Conservation (phyloP, 2,888 invertebrate species). For the Teinopalpus imperialis region DNA sequence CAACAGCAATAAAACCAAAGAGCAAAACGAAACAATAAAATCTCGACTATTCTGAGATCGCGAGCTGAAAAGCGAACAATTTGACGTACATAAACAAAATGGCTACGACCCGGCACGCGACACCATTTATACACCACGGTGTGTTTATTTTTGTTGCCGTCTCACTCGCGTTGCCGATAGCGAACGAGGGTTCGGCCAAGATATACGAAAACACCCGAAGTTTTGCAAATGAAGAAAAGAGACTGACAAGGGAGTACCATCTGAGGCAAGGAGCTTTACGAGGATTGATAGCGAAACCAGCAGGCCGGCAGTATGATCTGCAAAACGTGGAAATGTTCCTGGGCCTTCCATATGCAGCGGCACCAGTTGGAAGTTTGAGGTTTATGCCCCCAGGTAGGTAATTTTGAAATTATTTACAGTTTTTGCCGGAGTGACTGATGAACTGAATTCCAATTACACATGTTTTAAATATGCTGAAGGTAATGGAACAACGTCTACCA, state of each 20-base stretch:
- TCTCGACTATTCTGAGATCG: constrained; percentile 60
- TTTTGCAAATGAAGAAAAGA: constrained; percentile 57
- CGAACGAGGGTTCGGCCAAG: constrained; percentile 60
- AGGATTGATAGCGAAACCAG: constrained; percentile 85
- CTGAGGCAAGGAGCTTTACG: constrained; percentile 86
- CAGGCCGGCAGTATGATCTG: constrained; percentile 83
- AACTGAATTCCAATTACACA: too few species aligned
- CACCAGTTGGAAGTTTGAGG: constrained; percentile 87
- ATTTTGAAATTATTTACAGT: too few species aligned
- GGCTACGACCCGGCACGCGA: constrained; percentile 71
- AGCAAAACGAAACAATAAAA: constrained; percentile 65
- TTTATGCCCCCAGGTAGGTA: constrained; percentile 91
- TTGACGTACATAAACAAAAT: constrained; percentile 68
- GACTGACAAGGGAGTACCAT: constrained; percentile 82
- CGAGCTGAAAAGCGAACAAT: constrained; percentile 57
- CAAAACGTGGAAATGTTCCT: constrained; percentile 87
- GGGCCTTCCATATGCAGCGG: constrained; percentile 91
- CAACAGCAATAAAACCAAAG: constrained; percentile 41
- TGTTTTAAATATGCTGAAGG: too few species aligned
- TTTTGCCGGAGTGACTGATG: too few species aligned
- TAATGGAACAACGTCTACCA: too few species aligned
- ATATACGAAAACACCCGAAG: constrained; percentile 59
- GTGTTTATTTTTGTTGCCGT: constrained; percentile 76
- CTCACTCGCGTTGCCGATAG: constrained; percentile 70
- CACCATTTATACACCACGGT: constrained; percentile 68